Conservation (phyloP, 2,797 vertebrate genomes). For the Darevskia nairensis region DNA sequence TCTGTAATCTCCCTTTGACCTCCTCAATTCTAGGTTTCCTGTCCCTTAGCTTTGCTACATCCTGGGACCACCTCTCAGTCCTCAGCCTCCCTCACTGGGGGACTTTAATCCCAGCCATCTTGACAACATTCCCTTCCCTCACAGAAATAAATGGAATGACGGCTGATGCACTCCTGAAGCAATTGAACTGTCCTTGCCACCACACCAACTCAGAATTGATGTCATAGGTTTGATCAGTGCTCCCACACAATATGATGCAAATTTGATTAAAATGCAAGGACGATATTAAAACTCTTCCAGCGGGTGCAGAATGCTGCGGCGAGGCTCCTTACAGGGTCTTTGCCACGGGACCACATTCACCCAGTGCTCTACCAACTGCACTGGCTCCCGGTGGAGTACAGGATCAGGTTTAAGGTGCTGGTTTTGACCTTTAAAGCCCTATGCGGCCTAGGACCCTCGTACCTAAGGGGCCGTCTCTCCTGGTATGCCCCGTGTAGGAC, state of each 20-base stretch:
- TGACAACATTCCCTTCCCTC: neutral
- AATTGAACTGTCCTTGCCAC: neutral
- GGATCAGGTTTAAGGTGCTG: too few species aligned
- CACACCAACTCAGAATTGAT: neutral
- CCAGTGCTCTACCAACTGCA: too few species aligned
- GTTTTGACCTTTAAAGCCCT: too few species aligned
- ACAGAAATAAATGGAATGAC: neutral
- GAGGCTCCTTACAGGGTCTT: too few species aligned
- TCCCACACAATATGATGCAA: neutral
- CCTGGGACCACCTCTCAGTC: neutral
- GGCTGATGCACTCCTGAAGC: neutral
- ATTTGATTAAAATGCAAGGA: constrained; percentile 1
- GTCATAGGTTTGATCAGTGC: neutral
- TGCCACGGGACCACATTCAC: too few species aligned
- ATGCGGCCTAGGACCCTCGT: too few species aligned
- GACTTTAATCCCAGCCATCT: neutral
- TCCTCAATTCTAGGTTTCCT: neutral
- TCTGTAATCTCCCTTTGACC: neutral
- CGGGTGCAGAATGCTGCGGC: too few species aligned
- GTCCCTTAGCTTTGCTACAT: neutral
- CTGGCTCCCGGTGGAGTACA: too few species aligned
- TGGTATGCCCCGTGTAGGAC: too few species aligned
- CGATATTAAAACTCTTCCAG: neutral
- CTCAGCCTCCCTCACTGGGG: neutral
- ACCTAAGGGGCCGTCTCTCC: too few species aligned